Evolutionary conservation across 2,888 invertebrate species (phyloP).

Genomic region (Drosophila pseudotalamancana): DNA sequence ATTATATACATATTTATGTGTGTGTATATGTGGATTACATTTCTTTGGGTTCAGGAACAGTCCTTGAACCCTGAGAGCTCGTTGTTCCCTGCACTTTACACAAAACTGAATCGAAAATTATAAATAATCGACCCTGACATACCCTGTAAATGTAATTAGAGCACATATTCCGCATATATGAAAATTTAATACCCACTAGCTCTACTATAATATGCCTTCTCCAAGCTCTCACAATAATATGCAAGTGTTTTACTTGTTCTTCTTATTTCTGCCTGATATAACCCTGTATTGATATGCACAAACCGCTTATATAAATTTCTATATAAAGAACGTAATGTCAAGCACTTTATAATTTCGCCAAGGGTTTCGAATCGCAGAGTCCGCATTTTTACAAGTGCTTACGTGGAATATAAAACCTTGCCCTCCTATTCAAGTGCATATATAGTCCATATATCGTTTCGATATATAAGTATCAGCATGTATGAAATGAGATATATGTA

Average conservation of each 20-base stretch:
- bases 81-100: constrained; percentile 48
- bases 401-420: constrained; percentile 3
- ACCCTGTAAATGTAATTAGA: constrained; percentile 13
- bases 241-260: background rate
- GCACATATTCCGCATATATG: background rate
- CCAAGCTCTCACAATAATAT: background rate
- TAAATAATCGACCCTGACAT: constrained; percentile 11
- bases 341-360: constrained; percentile 7
- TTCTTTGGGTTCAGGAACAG: constrained; percentile 11
- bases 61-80: constrained; percentile 59
- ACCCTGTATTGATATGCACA: constrained; percentile 1
- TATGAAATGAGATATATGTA: background rate
- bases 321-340: background rate
- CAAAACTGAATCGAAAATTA: constrained; percentile 6
- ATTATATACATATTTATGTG: background rate
- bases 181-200: no score
- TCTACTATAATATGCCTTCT: background rate
- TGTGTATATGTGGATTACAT: background rate
- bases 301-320: background rate
- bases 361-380: constrained; percentile 7
- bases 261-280: no score
- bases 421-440: background rate
- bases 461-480: background rate
- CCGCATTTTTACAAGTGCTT: constrained; percentile 11
- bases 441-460: background rate